Conservation (phyloP, 2,797 vertebrate genomes). For the Tympanoctomys barrerae region DNA sequence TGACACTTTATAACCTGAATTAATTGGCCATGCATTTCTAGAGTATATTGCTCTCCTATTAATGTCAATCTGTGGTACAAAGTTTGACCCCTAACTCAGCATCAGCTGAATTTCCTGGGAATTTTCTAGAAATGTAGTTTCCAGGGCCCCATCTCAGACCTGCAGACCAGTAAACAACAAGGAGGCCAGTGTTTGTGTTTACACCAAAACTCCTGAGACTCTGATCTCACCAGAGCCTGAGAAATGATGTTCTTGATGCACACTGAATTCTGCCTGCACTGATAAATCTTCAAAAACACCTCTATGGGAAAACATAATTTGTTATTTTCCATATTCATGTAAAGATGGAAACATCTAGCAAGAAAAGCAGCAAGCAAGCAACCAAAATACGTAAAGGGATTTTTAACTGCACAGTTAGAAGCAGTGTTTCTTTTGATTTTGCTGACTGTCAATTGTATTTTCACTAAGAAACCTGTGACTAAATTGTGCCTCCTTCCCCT, state of each 20-base stretch:
- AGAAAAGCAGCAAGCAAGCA: neutral
- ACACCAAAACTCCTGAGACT: neutral
- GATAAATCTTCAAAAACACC: neutral
- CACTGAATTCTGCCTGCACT: neutral
- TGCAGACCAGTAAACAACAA: neutral
- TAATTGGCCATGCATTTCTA: neutral
- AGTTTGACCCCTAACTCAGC: neutral
- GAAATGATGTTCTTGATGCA: neutral
- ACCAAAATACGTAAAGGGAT: neutral
- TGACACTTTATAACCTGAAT: neutral
- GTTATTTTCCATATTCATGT: neutral
- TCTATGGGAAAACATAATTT: neutral
- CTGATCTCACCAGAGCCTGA: neutral
- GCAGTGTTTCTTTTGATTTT: neutral
- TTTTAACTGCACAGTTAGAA: neutral
- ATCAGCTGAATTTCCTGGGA: neutral
- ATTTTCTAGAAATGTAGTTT: neutral
- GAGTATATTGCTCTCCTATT: neutral
- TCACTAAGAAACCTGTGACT: neutral
- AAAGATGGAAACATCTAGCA: neutral
- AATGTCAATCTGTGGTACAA: too few relatives aligned
- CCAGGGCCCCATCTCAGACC: neutral
- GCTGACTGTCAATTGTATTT: neutral
- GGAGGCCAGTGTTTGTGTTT: rapidly evolving
- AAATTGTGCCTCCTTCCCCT: slow-evolving; percentile 54